Base-by-base conservation (phyloP, 2,888 invertebrate genomes). In the Agrotis segetum region DNA sequence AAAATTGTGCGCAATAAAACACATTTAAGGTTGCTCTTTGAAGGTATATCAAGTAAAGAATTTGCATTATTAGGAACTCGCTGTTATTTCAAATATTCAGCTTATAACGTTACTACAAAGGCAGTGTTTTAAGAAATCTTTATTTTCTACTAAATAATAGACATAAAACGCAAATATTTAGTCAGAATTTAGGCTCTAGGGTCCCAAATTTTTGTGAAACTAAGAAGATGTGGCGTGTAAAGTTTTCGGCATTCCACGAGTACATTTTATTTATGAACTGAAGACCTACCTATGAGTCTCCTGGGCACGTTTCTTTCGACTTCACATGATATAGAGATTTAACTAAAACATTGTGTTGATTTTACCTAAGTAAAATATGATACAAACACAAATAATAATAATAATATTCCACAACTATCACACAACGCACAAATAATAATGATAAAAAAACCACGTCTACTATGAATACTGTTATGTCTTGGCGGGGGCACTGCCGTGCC, bases 21-120 rank as follows among this genome's bases (percentile, higher is more conserved):
- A 29, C 34, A 29, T 46, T 3, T 46, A 53, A 19, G 14, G 19
- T 29, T 14, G 11, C 19, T 46, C 24, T 49, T 5, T 11, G 7
- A 58, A 50, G 5, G 19, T 21, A 29, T 56, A 69, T 52, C 5
- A 67, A 47, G 6, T 21, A 46, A 46, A 46, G 13, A 34, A n/a
- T 34, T 68, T 40, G 19, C 14, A 19, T 40, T n/a, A 24, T 34
- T 19, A 47, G 3, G 14, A 29, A 50, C 14, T 29, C 14, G 17
- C 16, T 21, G 17, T 17, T 7, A 44, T 29, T 70, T 21, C 6
- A 50, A 71, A 46, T 19, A 67, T 14, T 67, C 16, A 17, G 14
- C 52, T 4, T 69, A n/a, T 34, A 16, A 53, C 14, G 17, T 14
- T 50, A 34, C 13, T n/a, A 34, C 56, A 14, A 11, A 17, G 14